Evolutionary conservation across 2,888 invertebrate genomes (phyloP).

Genomic region (Anaspis maculata): DNA sequence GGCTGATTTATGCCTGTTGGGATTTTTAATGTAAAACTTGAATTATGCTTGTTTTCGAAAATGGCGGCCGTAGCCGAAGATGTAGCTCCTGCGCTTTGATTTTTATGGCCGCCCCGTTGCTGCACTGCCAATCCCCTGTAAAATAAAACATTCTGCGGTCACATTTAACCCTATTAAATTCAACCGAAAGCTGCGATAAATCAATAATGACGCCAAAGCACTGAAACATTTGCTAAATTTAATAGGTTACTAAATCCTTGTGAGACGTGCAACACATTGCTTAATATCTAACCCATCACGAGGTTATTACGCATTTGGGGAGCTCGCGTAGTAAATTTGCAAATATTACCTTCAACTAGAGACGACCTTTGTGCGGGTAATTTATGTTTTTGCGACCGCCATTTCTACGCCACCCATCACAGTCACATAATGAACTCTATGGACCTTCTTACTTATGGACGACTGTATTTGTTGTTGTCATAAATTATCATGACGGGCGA

Average conservation of each 20-base stretch:
- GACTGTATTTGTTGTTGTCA: no score
- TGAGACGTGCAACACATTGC: constrained; percentile 14
- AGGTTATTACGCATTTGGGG: constrained; percentile 8
- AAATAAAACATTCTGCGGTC: constrained; percentile 3
- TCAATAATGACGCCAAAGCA: constrained; percentile 13
- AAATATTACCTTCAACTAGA: constrained; percentile 3
- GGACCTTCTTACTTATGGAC: no score
- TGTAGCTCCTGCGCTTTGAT: no score
- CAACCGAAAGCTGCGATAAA: constrained; percentile 9
- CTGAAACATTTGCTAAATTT: constrained; percentile 15
- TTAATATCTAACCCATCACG: constrained; percentile 8
- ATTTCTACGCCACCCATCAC: no score
- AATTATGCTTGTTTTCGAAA: no score
- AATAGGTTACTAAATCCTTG: constrained; percentile 14
- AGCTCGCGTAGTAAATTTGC: constrained; percentile 4
- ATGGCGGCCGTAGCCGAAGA: no score
- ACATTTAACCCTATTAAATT: constrained; percentile 12
- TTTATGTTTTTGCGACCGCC: no score
- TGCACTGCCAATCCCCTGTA: constrained; percentile 8
- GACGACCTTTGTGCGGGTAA: no score
- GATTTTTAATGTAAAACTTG: no score
- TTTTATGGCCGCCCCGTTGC: constrained; percentile 6
- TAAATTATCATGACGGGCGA: no score
- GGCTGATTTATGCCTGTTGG: no score
- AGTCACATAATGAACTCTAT: no score